Percentiles rank a stretch among this genome's conserved stretches.
Evolutionary conservation across 2,888 invertebrate species (phyloP).

Genomic region (Euproctis similis): DNA sequence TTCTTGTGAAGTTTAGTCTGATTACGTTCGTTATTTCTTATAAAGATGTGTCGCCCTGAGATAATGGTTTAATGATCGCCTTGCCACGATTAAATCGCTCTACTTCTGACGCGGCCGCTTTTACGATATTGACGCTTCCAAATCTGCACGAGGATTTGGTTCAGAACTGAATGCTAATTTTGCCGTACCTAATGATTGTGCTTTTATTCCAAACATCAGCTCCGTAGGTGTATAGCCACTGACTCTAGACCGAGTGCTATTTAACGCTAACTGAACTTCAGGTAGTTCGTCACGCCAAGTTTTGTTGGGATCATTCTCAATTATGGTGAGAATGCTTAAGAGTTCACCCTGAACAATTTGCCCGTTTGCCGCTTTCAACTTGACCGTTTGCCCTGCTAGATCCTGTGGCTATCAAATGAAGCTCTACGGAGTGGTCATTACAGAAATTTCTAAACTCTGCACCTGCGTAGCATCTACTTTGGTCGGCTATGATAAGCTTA

Average conservation of each 20-base stretch:
- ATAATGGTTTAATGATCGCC: too few species aligned
- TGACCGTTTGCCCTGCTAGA: conserved; percentile 5
- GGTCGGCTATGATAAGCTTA: conserved; percentile 1
- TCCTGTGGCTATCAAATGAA: conserved; percentile 10
- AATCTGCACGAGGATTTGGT: too few species aligned
- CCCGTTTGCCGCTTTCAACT: conserved; percentile 11
- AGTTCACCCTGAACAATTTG: conserved; percentile 3
- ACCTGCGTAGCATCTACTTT: conserved; percentile 14
- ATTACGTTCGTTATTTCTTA: too few species aligned
- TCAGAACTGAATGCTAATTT: too few species aligned
- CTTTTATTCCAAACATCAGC: conserved; percentile 20
- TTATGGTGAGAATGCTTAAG: conserved; percentile 17
- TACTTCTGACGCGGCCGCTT: too few species aligned
- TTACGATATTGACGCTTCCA: too few species aligned
- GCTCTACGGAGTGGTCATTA: conserved; percentile 4
- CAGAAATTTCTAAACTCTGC: conserved; percentile 14
- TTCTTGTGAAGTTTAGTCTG: conserved; percentile 16
- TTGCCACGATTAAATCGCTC: too few species aligned
- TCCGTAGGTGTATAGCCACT: conserved; percentile 26
- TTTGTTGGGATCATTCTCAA: conserved; percentile 13
- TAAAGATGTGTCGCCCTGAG: too few species aligned
- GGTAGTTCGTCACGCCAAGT: conserved; percentile 25
- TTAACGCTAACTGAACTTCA: conserved; percentile 26
- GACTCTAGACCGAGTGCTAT: conserved; percentile 18
- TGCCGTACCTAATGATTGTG: conserved; percentile 10